Evolutionary conservation across 35 echinoderm and acorn worm species (phyloP), one percentile per base, ranked within the genome.

Genomic region (Anneissia japonica): DNA sequence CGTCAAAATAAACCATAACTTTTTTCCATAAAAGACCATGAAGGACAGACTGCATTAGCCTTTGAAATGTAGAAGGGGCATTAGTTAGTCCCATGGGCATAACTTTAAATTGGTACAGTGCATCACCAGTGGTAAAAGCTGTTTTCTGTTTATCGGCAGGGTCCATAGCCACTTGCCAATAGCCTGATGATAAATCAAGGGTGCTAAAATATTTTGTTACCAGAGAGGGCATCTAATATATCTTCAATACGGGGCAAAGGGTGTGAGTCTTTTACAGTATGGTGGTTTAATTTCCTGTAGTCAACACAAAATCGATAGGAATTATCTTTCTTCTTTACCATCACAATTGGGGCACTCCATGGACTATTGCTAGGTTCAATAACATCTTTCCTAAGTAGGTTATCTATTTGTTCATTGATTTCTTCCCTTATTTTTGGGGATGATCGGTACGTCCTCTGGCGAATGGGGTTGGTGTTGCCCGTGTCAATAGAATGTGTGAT

Each of bases 201-300:
- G 79, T 34, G 36, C 4, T 38, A 38, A 85, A 86, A 86, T 43
- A 77, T 28, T 84, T 40, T 31, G 23, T 73, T 84, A 56, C 82
- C 82, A 56, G 82, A 46, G 23, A 84, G 56, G 0, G 82, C 82
- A 84, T 86, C 84, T 16, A 75, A 32, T 4, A 35, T 36, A 37
- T 90, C 83, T 74, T 93, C 91, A 21, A 87, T 85, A 35, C 91
- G 77, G 0, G 91, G 91, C 23, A 93, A 37, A 9, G 86, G 86
- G 73, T 86, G 73, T 35, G 56, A 74, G 39, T 86, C 73, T 30
- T 75, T 75, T 6, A 86, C 32, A 3, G 73, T 86, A 30, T 74
- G 33, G 32, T n/a, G 38, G 38, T 86, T 86, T 43, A 86, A 28
- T 75, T 76, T 74, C 7, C 84, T 30, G 64, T 86, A 86, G 34